phyloP scores from a whole-genome alignment of 2,888 invertebrate species.

The Schizaphis graminum region DNA sequence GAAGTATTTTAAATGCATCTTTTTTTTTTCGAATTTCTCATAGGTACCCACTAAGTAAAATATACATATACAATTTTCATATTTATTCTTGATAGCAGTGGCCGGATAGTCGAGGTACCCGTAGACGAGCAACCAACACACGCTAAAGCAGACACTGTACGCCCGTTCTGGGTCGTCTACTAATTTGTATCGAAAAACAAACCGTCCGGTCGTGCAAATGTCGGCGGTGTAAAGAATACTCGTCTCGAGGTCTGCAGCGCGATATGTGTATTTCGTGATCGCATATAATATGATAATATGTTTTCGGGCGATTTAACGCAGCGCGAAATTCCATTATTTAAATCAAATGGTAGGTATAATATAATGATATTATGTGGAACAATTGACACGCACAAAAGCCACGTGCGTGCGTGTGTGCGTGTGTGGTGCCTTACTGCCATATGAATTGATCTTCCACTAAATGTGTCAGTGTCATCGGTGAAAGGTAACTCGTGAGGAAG shows the following conservation, averaged over 20 bases:
- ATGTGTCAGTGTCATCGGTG: slow-evolving; percentile 66
- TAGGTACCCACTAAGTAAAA: neutral
- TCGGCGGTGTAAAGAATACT: slow-evolving; percentile 41
- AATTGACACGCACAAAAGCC: slow-evolving; percentile 65
- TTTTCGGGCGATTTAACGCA: slow-evolving; percentile 60
- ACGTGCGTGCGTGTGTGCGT: slow-evolving; percentile 32
- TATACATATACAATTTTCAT: neutral
- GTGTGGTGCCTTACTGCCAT: slow-evolving; percentile 22
- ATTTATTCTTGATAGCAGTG: neutral
- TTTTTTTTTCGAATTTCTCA: neutral
- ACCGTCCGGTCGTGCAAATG: slow-evolving; percentile 59
- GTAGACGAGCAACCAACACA: neutral
- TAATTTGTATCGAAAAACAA: slow-evolving; percentile 61
- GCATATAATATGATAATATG: slow-evolving; percentile 1
- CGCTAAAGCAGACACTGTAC: neutral
- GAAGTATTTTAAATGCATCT: neutral
- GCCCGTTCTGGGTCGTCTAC: slow-evolving; percentile 62
- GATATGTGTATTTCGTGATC: slow-evolving; percentile 49
- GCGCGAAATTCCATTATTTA: slow-evolving; percentile 63
- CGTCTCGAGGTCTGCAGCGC: slow-evolving; percentile 56
- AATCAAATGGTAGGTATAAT: slow-evolving; percentile 37
- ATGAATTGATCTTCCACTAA: slow-evolving; percentile 63
- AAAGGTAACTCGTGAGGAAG: slow-evolving; percentile 65
- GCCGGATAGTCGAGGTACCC: neutral
- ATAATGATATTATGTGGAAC: slow-evolving; percentile 50